A percentile compares a stretch with the other conserved stretches of the same genome.
Conservation (phyloP, 2,113 vertebrate genomes). For the Scalopus aquaticus region DNA sequence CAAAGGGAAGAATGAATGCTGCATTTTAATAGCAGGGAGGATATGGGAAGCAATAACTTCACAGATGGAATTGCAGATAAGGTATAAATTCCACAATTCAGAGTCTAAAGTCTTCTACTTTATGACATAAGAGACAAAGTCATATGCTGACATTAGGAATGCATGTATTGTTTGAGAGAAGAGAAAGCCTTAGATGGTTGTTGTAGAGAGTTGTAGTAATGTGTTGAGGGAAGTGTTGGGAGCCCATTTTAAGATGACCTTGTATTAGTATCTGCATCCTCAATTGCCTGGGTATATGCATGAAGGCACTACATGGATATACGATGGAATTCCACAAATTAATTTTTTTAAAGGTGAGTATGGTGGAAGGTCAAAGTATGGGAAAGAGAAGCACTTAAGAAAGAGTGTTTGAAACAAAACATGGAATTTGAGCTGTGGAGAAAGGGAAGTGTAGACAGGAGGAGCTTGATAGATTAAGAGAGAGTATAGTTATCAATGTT, state of each 20-base stretch:
- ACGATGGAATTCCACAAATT: background rate
- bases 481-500: background rate
- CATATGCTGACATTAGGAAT: background rate
- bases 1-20: background rate
- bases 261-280: background rate
- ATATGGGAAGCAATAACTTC: background rate
- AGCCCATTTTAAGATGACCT: background rate
- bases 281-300: background rate
- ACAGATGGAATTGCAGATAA: background rate
- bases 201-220: background rate
- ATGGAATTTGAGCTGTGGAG: background rate
- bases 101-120: background rate
- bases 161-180: background rate
- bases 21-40: background rate
- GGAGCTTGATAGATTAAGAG: background rate
- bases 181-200: background rate
- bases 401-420: background rate
- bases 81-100: background rate
- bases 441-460: slow-evolving; percentile 24
- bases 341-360: background rate
- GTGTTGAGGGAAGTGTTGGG: background rate
- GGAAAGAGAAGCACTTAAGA: background rate
- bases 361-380: background rate
- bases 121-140: background rate
- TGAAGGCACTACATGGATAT: background rate